Percentiles rank a stretch among this genome's conserved stretches.
phyloP scores from a whole-genome alignment of 2,888 invertebrate genomes.

The Colostygia pectinataria region DNA sequence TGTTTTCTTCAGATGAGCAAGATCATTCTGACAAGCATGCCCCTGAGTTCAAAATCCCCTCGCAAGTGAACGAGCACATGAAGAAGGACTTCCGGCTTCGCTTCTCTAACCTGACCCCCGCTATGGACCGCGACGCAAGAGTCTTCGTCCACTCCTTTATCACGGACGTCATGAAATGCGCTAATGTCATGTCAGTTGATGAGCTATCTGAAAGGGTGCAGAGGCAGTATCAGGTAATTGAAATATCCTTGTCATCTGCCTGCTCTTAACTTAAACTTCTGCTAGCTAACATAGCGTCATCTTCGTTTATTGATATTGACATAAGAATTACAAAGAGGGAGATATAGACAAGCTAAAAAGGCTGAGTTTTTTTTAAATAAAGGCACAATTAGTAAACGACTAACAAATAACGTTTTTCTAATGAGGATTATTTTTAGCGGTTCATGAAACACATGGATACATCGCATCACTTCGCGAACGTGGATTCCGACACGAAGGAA shows the following conservation, averaged over 20 bases:
- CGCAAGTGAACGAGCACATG: constrained; percentile 65
- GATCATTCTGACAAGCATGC: constrained; percentile 57
- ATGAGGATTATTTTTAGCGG: constrained; percentile 50
- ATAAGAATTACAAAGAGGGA: too few relatives aligned
- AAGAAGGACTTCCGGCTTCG: constrained; percentile 74
- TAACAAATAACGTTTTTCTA: neutral
- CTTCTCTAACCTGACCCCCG: constrained; percentile 57
- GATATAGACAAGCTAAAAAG: too few relatives aligned
- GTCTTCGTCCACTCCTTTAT: constrained; percentile 87
- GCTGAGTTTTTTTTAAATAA: too few relatives aligned
- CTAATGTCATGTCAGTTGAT: constrained; percentile 86
- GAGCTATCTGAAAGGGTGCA: constrained; percentile 95
- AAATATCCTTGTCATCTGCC: too few relatives aligned
- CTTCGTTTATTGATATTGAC: too few relatives aligned
- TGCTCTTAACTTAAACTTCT: too few relatives aligned
- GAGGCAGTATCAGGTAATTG: constrained; percentile 90
- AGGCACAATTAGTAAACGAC: too few relatives aligned
- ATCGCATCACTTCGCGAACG: constrained; percentile 84
- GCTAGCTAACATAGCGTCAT: too few relatives aligned
- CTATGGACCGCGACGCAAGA: constrained; percentile 85
- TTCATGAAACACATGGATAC: constrained; percentile 89
- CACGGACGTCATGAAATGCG: constrained; percentile 84
- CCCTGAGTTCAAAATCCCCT: constrained; percentile 68
- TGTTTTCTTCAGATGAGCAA: constrained; percentile 65
- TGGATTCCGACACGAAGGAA: constrained; percentile 89